A percentile compares a stretch with the other conserved stretches of the same genome.
phyloP scores from a whole-genome alignment of 2,113 vertebrate genomes.

The Carassius auratus region DNA sequence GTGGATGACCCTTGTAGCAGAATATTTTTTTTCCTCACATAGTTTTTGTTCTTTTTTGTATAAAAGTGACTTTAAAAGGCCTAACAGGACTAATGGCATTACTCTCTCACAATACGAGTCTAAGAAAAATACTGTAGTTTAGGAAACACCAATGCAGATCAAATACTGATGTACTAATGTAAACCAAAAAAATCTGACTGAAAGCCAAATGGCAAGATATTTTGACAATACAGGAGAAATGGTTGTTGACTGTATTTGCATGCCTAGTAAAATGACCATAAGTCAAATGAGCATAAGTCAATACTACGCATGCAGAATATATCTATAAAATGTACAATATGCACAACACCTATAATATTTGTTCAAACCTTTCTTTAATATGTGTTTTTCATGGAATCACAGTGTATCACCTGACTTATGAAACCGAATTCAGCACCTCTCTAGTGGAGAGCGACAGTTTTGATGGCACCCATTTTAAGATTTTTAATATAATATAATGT shows the following conservation, averaged over 20 bases:
- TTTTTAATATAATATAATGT: background rate
- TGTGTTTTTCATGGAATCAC: background rate
- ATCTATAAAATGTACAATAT: background rate
- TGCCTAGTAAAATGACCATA: constrained; percentile 21
- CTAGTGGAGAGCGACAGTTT: constrained; percentile 72
- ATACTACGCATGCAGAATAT: background rate
- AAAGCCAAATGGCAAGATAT: background rate
- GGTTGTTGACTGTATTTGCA: background rate
- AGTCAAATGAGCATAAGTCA: background rate
- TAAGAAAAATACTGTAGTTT: background rate
- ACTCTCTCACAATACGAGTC: background rate
- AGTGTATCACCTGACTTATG: background rate
- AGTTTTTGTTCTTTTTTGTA: background rate
- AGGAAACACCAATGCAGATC: background rate
- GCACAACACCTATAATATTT: background rate
- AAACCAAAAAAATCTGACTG: constrained; percentile 28
- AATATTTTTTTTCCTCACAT: background rate
- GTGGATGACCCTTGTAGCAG: background rate
- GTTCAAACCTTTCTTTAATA: background rate
- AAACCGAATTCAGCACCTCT: constrained; percentile 69
- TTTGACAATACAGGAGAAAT: background rate
- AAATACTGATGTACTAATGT: background rate
- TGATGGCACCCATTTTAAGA: background rate
- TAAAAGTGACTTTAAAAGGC: background rate
- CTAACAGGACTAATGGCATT: background rate